Base-by-base conservation (phyloP, 64 coral and sea anemone species). In the Astreopora myriophthalma region DNA sequence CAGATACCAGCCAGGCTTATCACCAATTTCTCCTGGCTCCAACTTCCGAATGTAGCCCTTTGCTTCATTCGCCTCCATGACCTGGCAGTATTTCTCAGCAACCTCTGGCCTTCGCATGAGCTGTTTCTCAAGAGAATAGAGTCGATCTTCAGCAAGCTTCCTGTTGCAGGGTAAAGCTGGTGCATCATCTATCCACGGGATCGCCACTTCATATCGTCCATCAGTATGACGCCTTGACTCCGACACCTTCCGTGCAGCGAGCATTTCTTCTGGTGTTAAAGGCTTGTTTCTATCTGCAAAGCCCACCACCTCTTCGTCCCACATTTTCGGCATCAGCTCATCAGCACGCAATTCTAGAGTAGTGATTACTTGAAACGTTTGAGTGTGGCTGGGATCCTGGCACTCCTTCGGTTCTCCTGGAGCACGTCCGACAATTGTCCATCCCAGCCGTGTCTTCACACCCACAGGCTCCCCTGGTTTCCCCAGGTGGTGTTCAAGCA, bases 231-330 rank as follows among this genome's bases (percentile, higher is more conserved):
- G 64, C 26, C 85, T 76, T 80, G 89, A 92, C 24, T 77, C 65
- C 70, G 86, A 60, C 55, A n/a, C n/a, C n/a, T n/a, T n/a, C 6
- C 80, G 27, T 19, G 73, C 32, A 22, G 89, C 89, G 52, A 79
- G 58, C 52, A 72, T n/a, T n/a, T 87, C 88, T 49, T 79, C 70
- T n/a, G 33, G 8, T 29, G 65, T 76, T 44, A 80, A 61, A 16
- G 84, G 74, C 29, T 57, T 58, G 0, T 62, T 34, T 0, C 60
- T 29, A 29, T 63, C 77, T 27, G 22, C 49, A 17, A 89, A 44
- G 19, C 86, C 94, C 4, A 92, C 33, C 29, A 49, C 61, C 9
- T 92, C 90, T 23, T 86, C 90, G 23, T 92, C 94, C 94, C 90
- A 96, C 7, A 96, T 86, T 40, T 76, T 92, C 32, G 39, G 62